These are phyloP conservation scores for Seriola rivoliana DNA, from an alignment of 2,113 vertebrate species.

Conservation along the genomic window DNA sequence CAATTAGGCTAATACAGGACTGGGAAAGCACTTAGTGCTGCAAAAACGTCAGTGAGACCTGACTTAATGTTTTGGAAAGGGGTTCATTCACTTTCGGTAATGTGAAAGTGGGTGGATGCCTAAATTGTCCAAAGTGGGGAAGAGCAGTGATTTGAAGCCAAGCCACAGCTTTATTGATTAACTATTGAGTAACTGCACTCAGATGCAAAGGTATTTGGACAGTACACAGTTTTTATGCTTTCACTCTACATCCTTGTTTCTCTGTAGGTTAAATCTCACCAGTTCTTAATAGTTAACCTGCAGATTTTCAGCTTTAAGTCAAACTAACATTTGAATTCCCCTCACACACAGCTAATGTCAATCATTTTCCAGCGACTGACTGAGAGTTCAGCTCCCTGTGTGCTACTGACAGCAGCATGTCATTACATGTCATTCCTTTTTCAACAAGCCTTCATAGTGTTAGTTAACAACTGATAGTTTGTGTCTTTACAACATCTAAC, in stretches of 20 bases:
- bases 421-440: background rate
- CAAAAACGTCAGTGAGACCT: conserved; percentile 25
- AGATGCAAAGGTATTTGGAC: conserved; percentile 21
- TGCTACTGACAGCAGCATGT: background rate
- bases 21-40: conserved; percentile 35
- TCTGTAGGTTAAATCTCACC: background rate
- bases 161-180: conserved; percentile 53
- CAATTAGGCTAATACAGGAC: conserved; percentile 45
- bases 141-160: conserved; percentile 37
- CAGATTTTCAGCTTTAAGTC: background rate
- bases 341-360: background rate
- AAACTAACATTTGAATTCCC: background rate
- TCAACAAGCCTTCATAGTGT: too few relatives aligned
- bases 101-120: conserved; percentile 36
- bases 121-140: conserved; percentile 38
- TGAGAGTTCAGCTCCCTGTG: background rate
- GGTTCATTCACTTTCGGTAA: conserved; percentile 35
- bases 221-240: conserved; percentile 23
- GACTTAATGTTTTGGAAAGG: conserved; percentile 36
- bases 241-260: background rate
- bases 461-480: too few relatives aligned
- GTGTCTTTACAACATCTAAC: too few relatives aligned
- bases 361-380: background rate
- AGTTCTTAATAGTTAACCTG: background rate
- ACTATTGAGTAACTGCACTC: conserved; percentile 30